Conservation (phyloP, 1,140 invertebrate genomes). For the Caenorhabditis brenneri region DNA sequence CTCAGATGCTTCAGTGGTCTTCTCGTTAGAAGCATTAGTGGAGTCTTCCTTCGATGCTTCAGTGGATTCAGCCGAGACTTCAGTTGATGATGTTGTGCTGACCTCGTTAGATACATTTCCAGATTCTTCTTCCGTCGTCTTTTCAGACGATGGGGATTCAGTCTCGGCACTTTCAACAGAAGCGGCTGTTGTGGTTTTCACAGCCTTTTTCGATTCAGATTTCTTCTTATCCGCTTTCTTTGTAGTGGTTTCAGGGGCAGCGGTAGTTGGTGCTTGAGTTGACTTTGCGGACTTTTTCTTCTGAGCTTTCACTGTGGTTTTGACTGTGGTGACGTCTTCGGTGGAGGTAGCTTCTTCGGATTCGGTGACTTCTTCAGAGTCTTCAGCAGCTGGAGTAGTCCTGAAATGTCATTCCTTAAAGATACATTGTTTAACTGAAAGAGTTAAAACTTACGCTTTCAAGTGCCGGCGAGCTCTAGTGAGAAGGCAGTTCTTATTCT, state of each 20-base stretch:
- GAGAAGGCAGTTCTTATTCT: constrained; percentile 9
- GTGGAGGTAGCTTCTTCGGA: not conserved
- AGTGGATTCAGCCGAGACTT: constrained; percentile 3
- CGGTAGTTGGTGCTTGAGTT: not conserved
- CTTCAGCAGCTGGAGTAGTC: constrained; percentile 1
- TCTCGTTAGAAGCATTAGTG: not conserved
- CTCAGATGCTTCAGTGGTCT: not conserved
- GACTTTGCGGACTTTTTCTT: constrained; percentile 16
- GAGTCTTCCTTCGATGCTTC: not conserved
- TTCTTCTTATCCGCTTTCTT: constrained; percentile 30
- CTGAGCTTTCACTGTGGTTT: constrained; percentile 2
- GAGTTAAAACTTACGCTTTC: not conserved
- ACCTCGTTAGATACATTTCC: constrained; percentile 23
- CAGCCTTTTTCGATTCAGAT: constrained; percentile 13
- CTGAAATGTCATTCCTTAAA: not conserved
- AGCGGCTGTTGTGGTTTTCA: constrained; percentile 25
- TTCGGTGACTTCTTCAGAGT: not conserved
- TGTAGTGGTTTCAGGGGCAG: not conserved
- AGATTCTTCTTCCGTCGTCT: constrained; percentile 39
- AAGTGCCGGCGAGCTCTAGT: constrained; percentile 5
- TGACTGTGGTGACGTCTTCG: not conserved
- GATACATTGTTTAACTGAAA: not conserved
- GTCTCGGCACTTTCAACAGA: constrained; percentile 21
- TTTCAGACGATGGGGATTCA: constrained; percentile 33
- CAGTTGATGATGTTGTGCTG: not conserved